Evolutionary conservation across 2,113 vertebrate genomes (phyloP).

Genomic region (Apteryx mantelli): DNA sequence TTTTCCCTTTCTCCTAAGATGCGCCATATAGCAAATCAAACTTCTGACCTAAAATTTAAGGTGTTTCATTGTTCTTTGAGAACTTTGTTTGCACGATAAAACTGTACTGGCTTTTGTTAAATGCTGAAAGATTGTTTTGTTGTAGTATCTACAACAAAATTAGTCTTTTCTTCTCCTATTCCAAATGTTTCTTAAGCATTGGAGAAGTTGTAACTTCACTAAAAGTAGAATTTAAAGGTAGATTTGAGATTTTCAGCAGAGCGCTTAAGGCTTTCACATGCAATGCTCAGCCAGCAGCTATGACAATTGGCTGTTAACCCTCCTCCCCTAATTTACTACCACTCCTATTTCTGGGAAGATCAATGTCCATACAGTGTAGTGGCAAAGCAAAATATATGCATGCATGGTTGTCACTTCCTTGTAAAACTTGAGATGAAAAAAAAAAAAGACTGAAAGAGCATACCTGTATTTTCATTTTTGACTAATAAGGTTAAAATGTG

Average conservation of each 20-base stretch:
- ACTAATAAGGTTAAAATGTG: neutral
- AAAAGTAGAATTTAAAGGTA: neutral
- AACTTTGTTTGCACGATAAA: too few species aligned
- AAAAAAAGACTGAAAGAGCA: neutral
- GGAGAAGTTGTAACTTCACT: neutral
- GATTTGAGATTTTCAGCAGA: neutral
- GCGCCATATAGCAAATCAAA: neutral
- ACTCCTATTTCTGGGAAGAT: neutral
- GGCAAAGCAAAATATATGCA: neutral
- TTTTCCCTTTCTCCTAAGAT: neutral
- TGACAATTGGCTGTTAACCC: constrained; percentile 1
- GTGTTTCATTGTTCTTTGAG: too few species aligned
- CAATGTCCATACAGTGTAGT: constrained; percentile 1
- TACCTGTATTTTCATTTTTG: neutral
- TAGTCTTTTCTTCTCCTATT: neutral
- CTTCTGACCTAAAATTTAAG: too few species aligned
- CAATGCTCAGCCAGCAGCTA: neutral
- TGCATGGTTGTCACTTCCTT: neutral
- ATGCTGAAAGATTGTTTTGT: neutral
- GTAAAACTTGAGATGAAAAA: neutral
- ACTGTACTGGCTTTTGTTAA: neutral
- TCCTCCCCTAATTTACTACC: neutral
- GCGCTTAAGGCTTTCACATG: neutral
- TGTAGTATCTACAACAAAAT: neutral
- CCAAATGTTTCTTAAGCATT: neutral